phyloP scores from a whole-genome alignment of 35 echinoderm and acorn worm genomes.

The Apostichopus californicus region DNA sequence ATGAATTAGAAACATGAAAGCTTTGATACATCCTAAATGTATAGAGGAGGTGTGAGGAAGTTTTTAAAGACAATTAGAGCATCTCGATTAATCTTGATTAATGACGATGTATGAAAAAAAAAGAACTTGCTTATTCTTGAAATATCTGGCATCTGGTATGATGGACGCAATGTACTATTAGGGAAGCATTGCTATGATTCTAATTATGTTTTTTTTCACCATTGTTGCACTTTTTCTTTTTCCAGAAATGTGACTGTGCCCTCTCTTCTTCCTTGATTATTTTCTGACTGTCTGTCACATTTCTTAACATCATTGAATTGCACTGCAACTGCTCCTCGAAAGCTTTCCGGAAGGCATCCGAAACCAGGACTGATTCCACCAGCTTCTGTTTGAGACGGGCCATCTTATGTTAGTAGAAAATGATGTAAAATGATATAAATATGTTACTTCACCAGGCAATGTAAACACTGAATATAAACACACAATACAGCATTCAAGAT shows the following conservation, averaged over 20 bases:
- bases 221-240: conserved; percentile 22
- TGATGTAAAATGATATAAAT: conserved; percentile 1
- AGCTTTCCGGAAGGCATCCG: conserved; percentile 87
- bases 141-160: too few relatives aligned
- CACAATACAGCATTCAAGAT: too few relatives aligned
- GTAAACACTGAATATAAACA: too few relatives aligned
- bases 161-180: too few relatives aligned
- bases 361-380: conserved; percentile 60
- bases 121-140: too few relatives aligned
- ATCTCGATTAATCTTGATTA: too few relatives aligned
- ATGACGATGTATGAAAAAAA: too few relatives aligned
- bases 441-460: not conserved
- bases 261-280: conserved; percentile 44
- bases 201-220: not conserved
- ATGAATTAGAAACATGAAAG: too few relatives aligned
- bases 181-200: too few relatives aligned
- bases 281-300: conserved; percentile 48
- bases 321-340: conserved; percentile 93
- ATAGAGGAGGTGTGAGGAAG: not conserved
- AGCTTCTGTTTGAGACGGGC: conserved; percentile 67
- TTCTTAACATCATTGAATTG: conserved; percentile 63
- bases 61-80: too few relatives aligned
- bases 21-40: not conserved
- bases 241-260: conserved; percentile 36
- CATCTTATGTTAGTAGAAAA: conserved; percentile 23